Percentiles rank a stretch among this genome's conserved stretches.
These are phyloP conservation scores for Galago senegalensis DNA, from an alignment of 2,797 vertebrate species.

Conservation along the genomic window DNA sequence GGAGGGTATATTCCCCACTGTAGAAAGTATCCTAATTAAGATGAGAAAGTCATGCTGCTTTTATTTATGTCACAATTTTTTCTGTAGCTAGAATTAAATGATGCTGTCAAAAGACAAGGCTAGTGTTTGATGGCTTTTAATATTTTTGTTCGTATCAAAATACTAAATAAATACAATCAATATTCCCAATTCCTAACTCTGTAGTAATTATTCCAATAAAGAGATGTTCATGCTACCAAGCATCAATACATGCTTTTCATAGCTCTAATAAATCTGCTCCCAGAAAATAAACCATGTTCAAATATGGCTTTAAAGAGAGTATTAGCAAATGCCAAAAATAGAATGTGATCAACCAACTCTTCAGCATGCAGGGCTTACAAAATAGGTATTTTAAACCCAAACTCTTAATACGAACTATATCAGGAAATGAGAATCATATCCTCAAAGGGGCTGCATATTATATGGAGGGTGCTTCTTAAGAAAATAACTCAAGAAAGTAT, in stretches of 20 bases:
- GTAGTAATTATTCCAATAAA: constrained; percentile 85
- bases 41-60: constrained; percentile 64
- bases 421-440: constrained; percentile 72
- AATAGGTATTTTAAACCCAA: constrained; percentile 72
- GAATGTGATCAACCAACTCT: constrained; percentile 76
- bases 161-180: constrained; percentile 86
- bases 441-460: constrained; percentile 7
- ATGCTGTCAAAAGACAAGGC: constrained; percentile 80
- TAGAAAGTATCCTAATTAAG: constrained; percentile 82
- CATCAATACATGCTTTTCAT: constrained; percentile 78
- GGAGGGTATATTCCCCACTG: constrained; percentile 50
- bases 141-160: constrained; percentile 80
- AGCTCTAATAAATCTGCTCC: constrained; percentile 75
- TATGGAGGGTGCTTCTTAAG: not conserved
- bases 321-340: constrained; percentile 72
- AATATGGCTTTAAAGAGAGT: constrained; percentile 70
- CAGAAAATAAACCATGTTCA: constrained; percentile 79
- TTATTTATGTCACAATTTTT: constrained; percentile 83
- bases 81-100: constrained; percentile 83
- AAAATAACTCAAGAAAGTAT: constrained; percentile 43
- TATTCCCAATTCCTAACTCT: constrained; percentile 83
- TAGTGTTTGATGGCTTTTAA: constrained; percentile 86
- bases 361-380: constrained; percentile 63
- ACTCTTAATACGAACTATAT: constrained; percentile 72
- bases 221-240: constrained; percentile 77